Base-by-base conservation (phyloP, 2,888 invertebrate species). In the Apodemia zela region DNA sequence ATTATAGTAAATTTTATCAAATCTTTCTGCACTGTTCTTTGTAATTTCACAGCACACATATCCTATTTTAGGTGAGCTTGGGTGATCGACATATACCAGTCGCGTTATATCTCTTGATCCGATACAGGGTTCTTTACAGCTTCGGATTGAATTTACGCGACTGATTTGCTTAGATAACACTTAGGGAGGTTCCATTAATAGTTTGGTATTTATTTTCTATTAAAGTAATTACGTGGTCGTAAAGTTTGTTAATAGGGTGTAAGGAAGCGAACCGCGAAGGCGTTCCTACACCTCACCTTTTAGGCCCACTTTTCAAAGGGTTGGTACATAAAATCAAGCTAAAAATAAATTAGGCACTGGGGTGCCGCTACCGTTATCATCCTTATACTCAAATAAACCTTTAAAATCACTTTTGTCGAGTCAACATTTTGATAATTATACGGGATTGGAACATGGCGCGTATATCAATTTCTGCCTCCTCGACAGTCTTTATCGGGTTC, bases 151-250 rank as follows among this genome's bases (percentile, higher is more conserved):
- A 51, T 51, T 51, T 51, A 51, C 51, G 38, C 38, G 17, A 21
- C 51, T 18, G 51, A 51, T 51, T 51, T 51, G 51, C 21, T 51
- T 51, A 51, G 51, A 51, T 51, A 51, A 51, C 51, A 10, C 51
- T 51, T 21, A 10, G 18, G 51, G 10, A 21, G 21, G 18, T 38
- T 51, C 51, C 18, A 51, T 51, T 51, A 51, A 51, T 18, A 51
- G 51, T 49, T 18, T 11, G 18, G n/a, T 51, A 51, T 51, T 51
- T 51, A 51, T 51, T 51, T 51, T 18, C 18, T 51, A 51, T 51
- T 21, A 38, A 38, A 10, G 51, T 51, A 51, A 51, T 51, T 51
- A 51, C 51, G 51, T 17, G 38, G 38, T 38, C 13, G 18, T 51
- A 18, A 18, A 51, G 51, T 51, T 51, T 18, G 51, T 18, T 51